phyloP scores from a whole-genome alignment of 2,888 invertebrate genomes.

The Aporophyla lueneburgensis region DNA sequence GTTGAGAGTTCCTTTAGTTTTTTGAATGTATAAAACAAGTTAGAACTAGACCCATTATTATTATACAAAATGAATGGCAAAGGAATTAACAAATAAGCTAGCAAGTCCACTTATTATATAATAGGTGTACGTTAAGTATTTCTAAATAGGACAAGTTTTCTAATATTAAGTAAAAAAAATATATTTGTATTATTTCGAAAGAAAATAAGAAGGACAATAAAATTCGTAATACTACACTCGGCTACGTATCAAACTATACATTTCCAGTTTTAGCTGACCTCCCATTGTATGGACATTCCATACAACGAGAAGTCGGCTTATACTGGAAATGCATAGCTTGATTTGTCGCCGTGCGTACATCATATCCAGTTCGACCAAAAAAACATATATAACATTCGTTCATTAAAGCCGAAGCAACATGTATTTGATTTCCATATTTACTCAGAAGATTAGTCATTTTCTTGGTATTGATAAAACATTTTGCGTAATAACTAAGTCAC shows the following conservation, averaged over 20 bases:
- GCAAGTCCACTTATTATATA: neutral
- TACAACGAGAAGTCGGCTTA: too few relatives aligned
- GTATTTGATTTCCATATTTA: slow-evolving; percentile 7
- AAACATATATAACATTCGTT: neutral
- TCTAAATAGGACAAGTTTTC: neutral
- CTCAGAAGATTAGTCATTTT: slow-evolving; percentile 10
- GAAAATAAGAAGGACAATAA: neutral
- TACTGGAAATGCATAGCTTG: too few relatives aligned
- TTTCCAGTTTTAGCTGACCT: too few relatives aligned
- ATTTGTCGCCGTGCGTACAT: neutral
- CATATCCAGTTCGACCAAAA: slow-evolving; percentile 2
- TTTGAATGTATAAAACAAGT: neutral
- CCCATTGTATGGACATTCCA: too few relatives aligned
- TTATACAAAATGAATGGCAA: neutral
- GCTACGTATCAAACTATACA: too few relatives aligned
- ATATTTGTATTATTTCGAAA: neutral
- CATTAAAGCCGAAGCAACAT: neutral
- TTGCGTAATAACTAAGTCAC: neutral
- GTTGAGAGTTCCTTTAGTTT: neutral
- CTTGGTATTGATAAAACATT: neutral
- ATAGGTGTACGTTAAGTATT: neutral
- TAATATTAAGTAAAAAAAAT: neutral
- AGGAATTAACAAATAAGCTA: neutral
- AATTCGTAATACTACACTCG: neutral
- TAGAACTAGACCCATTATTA: neutral